Conservation (phyloP, 2,797 vertebrate genomes). For the Myioborus melanocephalus region DNA sequence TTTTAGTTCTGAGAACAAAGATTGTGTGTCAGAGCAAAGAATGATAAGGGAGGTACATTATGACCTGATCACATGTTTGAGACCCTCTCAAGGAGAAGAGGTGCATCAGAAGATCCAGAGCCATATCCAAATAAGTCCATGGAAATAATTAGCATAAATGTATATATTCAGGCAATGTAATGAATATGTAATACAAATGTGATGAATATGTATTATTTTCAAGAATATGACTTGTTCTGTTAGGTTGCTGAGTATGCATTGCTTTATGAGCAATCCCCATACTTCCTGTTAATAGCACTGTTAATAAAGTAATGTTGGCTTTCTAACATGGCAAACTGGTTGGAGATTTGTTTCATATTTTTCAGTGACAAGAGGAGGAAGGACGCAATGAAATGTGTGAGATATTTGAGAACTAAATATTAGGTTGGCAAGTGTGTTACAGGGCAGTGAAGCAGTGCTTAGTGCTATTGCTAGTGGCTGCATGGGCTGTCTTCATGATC, state of each 20-base stretch:
- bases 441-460: background rate
- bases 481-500: background rate
- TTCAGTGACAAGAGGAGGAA: background rate
- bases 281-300: background rate
- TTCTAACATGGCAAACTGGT: background rate
- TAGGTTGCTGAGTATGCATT: background rate
- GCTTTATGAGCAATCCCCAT: background rate
- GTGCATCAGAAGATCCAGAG: background rate
- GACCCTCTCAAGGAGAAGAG: background rate
- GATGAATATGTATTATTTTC: background rate
- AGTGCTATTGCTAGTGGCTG: background rate
- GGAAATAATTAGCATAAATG: background rate
- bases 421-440: background rate
- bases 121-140: background rate
- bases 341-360: background rate
- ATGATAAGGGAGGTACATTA: background rate
- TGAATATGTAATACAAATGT: background rate
- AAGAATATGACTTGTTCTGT: background rate
- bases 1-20: background rate
- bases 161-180: background rate
- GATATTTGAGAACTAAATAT: background rate
- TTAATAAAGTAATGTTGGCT: background rate
- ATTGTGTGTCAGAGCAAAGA: background rate
- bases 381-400: background rate
- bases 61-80: background rate